A percentile compares a stretch with the other conserved stretches of the same genome.
These are phyloP conservation scores for Callipepla californica DNA, from an alignment of 2,113 vertebrate species.

Conservation along the genomic window DNA sequence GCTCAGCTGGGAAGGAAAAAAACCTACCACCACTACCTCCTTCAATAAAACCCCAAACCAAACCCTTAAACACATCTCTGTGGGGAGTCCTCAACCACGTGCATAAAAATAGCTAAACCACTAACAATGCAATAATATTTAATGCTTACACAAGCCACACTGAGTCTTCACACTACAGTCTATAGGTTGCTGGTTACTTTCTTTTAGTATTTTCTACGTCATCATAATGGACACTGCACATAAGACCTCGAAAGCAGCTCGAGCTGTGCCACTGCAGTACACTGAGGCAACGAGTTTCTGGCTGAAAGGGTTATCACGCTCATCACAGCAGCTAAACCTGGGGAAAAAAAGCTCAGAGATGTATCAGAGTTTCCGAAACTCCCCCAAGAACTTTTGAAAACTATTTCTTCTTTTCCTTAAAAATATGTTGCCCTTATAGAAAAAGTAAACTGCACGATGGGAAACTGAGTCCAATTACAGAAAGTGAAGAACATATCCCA, in stretches of 20 bases:
- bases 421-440: background rate
- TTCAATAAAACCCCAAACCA: background rate
- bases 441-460: background rate
- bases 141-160: background rate
- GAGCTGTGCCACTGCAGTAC: background rate
- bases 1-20: background rate
- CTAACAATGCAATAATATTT: background rate
- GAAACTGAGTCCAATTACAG: background rate
- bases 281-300: background rate
- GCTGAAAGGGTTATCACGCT: rapidly evolving
- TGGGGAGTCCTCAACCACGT: background rate
- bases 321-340: background rate
- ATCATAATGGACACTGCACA: background rate
- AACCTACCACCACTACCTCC: background rate
- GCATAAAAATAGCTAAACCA: rapidly evolving
- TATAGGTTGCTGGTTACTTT: background rate
- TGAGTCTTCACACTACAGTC: background rate
- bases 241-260: rapidly evolving
- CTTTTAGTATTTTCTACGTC: background rate
- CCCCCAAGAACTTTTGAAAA: rapidly evolving
- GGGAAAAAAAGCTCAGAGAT: background rate
- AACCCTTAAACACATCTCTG: background rate
- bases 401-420: background rate
- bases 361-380: background rate
- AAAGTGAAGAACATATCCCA: rapidly evolving